These are phyloP conservation scores for Watsonalla cultraria DNA, from an alignment of 2,888 invertebrate species.

Conservation along the genomic window DNA sequence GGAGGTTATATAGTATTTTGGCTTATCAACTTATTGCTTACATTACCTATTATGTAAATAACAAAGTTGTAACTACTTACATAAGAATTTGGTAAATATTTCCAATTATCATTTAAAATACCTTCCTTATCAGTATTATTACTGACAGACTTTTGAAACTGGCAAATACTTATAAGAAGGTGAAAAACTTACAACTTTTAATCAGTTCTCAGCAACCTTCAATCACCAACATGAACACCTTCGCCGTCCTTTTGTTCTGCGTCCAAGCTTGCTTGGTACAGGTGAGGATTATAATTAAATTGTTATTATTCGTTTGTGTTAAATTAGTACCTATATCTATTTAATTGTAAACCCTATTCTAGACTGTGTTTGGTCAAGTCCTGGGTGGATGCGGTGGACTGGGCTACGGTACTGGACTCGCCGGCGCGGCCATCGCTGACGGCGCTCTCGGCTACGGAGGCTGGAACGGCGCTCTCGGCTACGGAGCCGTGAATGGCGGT, in stretches of 20 bases:
- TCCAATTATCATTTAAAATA: too few relatives aligned
- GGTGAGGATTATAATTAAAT: not conserved
- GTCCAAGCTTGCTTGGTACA: conserved; percentile 3
- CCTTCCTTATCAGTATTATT: too few relatives aligned
- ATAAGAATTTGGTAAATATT: too few relatives aligned
- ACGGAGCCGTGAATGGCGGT: not conserved
- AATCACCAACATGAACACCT: conserved; percentile 2
- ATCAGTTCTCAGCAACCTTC: not conserved
- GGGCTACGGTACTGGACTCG: conserved; percentile 5
- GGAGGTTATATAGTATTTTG: too few relatives aligned
- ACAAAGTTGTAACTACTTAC: too few relatives aligned
- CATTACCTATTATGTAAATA: too few relatives aligned
- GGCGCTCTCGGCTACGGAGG: not conserved
- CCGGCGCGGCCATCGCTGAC: not conserved
- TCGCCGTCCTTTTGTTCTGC: conserved; percentile 3
- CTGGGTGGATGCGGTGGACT: conserved; percentile 9
- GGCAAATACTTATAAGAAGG: too few relatives aligned
- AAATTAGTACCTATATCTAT: too few relatives aligned
- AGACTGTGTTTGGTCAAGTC: conserved; percentile 15
- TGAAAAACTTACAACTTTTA: too few relatives aligned
- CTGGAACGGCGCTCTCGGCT: not conserved
- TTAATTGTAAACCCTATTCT: conserved; percentile 1
- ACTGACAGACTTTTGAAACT: too few relatives aligned
- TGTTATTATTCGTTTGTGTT: too few relatives aligned
- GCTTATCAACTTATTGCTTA: too few relatives aligned